These are phyloP conservation scores for Eristalis tenax DNA, from an alignment of 2,888 invertebrate species.

Conservation along the genomic window DNA sequence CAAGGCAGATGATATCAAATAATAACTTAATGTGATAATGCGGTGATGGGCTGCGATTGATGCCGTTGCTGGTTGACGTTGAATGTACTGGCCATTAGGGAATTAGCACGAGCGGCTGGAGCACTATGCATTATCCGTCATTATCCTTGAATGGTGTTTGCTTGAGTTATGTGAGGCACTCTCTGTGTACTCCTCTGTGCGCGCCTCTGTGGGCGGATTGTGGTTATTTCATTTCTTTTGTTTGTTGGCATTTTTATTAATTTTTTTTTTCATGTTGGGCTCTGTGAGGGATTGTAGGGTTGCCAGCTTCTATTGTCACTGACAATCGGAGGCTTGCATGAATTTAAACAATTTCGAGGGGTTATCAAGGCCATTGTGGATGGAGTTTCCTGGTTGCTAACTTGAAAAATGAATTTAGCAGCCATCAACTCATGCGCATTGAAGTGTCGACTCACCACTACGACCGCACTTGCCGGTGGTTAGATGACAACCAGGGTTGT, in stretches of 20 bases:
- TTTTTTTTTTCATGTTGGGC: neutral
- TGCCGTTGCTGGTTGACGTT: neutral
- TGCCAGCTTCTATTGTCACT: too few species aligned
- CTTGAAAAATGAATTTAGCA: too few species aligned
- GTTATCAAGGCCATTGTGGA: too few species aligned
- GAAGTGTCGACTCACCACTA: too few species aligned
- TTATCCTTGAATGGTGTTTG: conserved; percentile 18
- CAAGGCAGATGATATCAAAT: conserved; percentile 19
- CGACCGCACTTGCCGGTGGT: too few species aligned
- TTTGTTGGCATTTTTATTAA: neutral
- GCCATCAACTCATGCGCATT: too few species aligned
- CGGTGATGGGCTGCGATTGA: neutral
- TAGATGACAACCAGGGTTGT: too few species aligned
- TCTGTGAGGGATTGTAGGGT: too few species aligned
- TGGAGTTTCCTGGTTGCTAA: too few species aligned
- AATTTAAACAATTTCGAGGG: too few species aligned
- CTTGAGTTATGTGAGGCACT: neutral
- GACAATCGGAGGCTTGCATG: too few species aligned
- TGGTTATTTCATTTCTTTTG: neutral
- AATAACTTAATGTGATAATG: conserved; percentile 35
- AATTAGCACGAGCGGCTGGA: conserved; percentile 13
- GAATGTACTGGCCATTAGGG: conserved; percentile 18
- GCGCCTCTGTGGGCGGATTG: neutral
- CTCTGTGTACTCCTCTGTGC: neutral
- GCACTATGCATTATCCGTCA: conserved; percentile 32